These are phyloP conservation scores for Dasypogon diadema DNA, from an alignment of 2,888 invertebrate genomes.

Conservation along the genomic window DNA sequence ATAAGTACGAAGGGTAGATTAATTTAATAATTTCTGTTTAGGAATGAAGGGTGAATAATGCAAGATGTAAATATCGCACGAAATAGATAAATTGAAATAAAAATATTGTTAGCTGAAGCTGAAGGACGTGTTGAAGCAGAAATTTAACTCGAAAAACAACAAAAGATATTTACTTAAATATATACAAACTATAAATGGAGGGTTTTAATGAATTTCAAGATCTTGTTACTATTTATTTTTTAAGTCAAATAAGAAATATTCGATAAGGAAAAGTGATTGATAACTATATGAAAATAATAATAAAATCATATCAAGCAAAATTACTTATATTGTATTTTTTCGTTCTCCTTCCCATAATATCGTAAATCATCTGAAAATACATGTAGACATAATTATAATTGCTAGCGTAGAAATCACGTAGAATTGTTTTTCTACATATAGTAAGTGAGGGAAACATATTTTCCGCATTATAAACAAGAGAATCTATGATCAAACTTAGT, in stretches of 20 bases:
- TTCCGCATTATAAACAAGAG: no score
- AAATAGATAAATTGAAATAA: constrained; percentile 20
- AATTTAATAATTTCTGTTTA: neutral
- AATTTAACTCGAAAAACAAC: constrained; percentile 11
- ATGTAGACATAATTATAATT: no score
- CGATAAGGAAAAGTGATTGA: constrained; percentile 40
- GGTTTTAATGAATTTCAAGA: constrained; percentile 29
- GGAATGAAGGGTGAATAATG: constrained; percentile 4
- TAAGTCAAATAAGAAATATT: constrained; percentile 40
- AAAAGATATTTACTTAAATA: constrained; percentile 35
- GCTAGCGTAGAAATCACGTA: no score
- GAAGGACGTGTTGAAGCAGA: constrained; percentile 12
- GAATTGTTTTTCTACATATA: no score
- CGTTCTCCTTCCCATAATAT: neutral
- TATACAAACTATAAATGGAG: constrained; percentile 20
- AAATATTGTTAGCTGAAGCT: constrained; percentile 20
- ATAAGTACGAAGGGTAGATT: constrained; percentile 30
- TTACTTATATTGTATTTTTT: neutral
- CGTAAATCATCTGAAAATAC: no score
- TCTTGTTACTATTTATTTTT: constrained; percentile 50
- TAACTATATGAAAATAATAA: constrained; percentile 47
- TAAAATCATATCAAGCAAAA: constrained; percentile 46
- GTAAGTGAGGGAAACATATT: no score
- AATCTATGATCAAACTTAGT: no score
- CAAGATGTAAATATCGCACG: constrained; percentile 38